These are phyloP conservation scores for Drosophila watanabei DNA, from an alignment of 1,140 invertebrate species.

Conservation along the genomic window DNA sequence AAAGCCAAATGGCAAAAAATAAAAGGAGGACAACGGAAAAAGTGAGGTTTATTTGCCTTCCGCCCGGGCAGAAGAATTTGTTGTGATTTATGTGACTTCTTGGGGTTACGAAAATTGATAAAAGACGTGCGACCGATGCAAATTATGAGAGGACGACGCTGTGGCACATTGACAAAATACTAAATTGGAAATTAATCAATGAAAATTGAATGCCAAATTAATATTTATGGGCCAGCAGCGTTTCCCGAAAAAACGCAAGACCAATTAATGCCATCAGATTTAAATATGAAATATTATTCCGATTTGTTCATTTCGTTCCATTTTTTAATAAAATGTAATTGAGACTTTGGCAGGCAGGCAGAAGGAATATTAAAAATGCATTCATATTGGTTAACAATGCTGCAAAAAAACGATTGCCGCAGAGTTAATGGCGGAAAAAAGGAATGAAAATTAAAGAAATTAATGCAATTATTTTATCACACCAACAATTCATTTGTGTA, in stretches of 20 bases:
- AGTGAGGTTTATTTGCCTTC: constrained; percentile 62
- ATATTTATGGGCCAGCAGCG: constrained; percentile 67
- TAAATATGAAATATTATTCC: constrained; percentile 43
- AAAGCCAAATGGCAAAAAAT: constrained; percentile 66
- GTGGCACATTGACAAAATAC: constrained; percentile 70
- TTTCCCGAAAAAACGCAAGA: constrained; percentile 30
- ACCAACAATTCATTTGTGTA: constrained; percentile 25
- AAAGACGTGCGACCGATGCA: constrained; percentile 11
- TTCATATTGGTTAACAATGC: constrained; percentile 14
- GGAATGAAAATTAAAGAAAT: constrained; percentile 48
- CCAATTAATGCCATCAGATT: constrained; percentile 70
- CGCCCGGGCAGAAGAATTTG: constrained; percentile 15
- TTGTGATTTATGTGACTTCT: constrained; percentile 66
- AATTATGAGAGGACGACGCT: constrained; percentile 21
- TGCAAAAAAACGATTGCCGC: constrained; percentile 11
- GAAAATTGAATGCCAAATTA: constrained; percentile 68
- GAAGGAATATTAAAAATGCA: constrained; percentile 25
- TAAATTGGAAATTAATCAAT: constrained; percentile 71
- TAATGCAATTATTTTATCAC: constrained; percentile 74
- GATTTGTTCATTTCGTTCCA: constrained; percentile 24
- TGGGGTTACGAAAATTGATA: constrained; percentile 39
- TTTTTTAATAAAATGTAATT: constrained; percentile 22
- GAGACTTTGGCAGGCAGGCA: constrained; percentile 3
- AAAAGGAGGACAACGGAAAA: constrained; percentile 15
- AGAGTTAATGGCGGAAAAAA: constrained; percentile 22